Conservation (phyloP, 2,888 invertebrate species). For the Watsonalla binaria region DNA sequence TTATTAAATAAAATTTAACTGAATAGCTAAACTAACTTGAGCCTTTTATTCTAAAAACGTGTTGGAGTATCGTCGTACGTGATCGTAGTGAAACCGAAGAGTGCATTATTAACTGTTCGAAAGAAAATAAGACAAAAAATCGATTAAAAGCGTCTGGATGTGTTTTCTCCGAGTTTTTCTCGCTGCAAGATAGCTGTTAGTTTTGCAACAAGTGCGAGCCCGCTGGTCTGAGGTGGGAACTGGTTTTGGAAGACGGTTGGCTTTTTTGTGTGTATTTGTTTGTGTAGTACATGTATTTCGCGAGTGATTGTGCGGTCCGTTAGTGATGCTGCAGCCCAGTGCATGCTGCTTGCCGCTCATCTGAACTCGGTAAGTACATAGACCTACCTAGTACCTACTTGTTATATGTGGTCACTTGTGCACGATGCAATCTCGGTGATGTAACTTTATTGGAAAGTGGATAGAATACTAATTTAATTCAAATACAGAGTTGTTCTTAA, state of each 20-base stretch:
- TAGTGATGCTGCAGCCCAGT: slow-evolving; percentile 52
- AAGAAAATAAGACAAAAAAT: slow-evolving; percentile 49
- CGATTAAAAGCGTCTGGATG: slow-evolving; percentile 55
- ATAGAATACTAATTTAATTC: slow-evolving; percentile 13
- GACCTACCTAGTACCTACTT: slow-evolving; percentile 24
- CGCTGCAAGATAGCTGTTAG: slow-evolving; percentile 46
- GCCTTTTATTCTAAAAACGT: slow-evolving; percentile 45
- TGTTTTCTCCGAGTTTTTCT: slow-evolving; percentile 52
- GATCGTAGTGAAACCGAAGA: slow-evolving; percentile 16
- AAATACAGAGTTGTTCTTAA: background rate
- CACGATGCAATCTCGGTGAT: slow-evolving; percentile 38
- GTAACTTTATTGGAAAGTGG: slow-evolving; percentile 21
- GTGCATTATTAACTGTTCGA: slow-evolving; percentile 13
- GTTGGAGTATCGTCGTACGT: slow-evolving; percentile 30
- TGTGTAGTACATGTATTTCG: slow-evolving; percentile 47
- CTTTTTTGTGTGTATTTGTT: slow-evolving; percentile 60
- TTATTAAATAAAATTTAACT: slow-evolving; percentile 32
- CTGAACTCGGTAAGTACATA: slow-evolving; percentile 43
- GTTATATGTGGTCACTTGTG: slow-evolving; percentile 20
- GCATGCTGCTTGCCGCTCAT: slow-evolving; percentile 39
- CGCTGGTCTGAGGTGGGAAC: slow-evolving; percentile 50
- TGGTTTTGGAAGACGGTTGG: slow-evolving; percentile 64
- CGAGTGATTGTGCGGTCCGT: slow-evolving; percentile 52
- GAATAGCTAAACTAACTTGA: slow-evolving; percentile 40
- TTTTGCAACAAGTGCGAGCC: slow-evolving; percentile 65